Evolutionary conservation across 2,888 invertebrate species (phyloP), one percentile per base, ranked within the genome.

Genomic region (Bembecia ichneumoniformis): DNA sequence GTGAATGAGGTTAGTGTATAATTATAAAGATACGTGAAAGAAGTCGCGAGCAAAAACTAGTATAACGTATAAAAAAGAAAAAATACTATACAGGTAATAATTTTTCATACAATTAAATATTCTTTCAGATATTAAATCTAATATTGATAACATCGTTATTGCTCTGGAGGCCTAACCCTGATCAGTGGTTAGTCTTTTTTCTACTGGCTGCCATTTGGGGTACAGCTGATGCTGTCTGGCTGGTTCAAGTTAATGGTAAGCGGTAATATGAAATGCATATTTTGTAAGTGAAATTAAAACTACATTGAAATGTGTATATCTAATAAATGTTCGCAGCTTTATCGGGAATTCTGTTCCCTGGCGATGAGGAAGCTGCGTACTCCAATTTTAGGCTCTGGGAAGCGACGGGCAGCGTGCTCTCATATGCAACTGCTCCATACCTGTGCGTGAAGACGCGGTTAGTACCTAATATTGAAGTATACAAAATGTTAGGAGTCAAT

Each of bases 341-440:
- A 17, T 95, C 95, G 63, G 96, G 97, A 5, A 93, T 94, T 48
- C 77, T 97, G 49, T 96, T 97, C 66, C 94, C 94, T 0, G 92
- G 93, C 13, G 90, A 93, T 61, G 93, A 96, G 64, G 96, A 96
- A 67, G 96, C 96, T 0, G 95, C 96, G 0, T 97, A 95, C 77
- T 95, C 96, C 57, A 97, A 96, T 82, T 97, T 97, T 77, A 90
- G 96, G 7, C 81, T 97, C 47, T 97, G 96, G 96, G 96, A 97
- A 75, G 93, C 96, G 0, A 90, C 94, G 0, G 97, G 97, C 48
- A 96, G 96, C 52, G 95, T 96, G 11, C 89, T 96, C 50, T 93
- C 95, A 1, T 97, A 96, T 63, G 90, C 91, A 0, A 91, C 93
- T 51, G 95, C 94, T 45, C 92, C 94, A 2, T 92, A 92, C 64